A percentile compares a stretch with the other conserved stretches of the same genome.
phyloP scores from a whole-genome alignment of 1,140 invertebrate genomes.

The Drosophila ogumai region DNA sequence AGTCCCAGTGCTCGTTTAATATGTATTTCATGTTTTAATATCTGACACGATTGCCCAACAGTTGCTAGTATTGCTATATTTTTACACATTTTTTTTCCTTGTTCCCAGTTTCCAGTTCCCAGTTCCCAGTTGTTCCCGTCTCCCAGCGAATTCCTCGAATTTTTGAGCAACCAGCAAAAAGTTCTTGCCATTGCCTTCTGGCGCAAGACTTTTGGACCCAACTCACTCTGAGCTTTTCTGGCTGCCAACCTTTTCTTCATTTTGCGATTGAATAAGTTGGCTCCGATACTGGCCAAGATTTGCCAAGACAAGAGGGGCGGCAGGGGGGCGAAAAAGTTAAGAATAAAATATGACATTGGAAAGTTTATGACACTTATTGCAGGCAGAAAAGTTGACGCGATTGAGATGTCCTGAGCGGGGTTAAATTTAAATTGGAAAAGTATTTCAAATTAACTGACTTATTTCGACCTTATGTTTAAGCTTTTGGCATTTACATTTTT shows the following conservation, averaged over 20 bases:
- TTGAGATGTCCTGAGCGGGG: slow-evolving; percentile 11
- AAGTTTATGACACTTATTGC: slow-evolving; percentile 62
- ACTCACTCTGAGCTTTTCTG: slow-evolving; percentile 12
- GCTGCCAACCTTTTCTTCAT: slow-evolving; percentile 24
- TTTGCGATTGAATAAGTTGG: slow-evolving; percentile 74
- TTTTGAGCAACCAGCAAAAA: slow-evolving; percentile 49
- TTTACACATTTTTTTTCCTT: slow-evolving; percentile 11
- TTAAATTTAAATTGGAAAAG: slow-evolving; percentile 22
- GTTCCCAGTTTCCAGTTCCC: slow-evolving; percentile 1
- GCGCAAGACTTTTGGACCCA: slow-evolving; percentile 40
- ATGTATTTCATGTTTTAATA: slow-evolving; percentile 84
- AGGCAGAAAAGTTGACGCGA: slow-evolving; percentile 24
- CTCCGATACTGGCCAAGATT: slow-evolving; percentile 46
- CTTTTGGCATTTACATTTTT: background rate
- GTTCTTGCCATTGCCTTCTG: slow-evolving; percentile 59
- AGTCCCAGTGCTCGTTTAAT: slow-evolving; percentile 64
- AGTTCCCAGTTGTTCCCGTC: slow-evolving; percentile 11
- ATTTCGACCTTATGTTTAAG: slow-evolving; percentile 3
- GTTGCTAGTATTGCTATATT: slow-evolving; percentile 48
- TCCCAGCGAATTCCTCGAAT: slow-evolving; percentile 48
- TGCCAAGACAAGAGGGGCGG: slow-evolving; percentile 15
- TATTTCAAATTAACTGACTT: slow-evolving; percentile 1
- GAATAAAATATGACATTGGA: slow-evolving; percentile 39
- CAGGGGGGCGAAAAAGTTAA: slow-evolving; percentile 7
- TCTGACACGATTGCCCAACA: slow-evolving; percentile 81